A percentile compares a stretch with the other conserved stretches of the same genome.
Conservation (phyloP, 2,797 vertebrate species). For the Florisuga fusca region DNA sequence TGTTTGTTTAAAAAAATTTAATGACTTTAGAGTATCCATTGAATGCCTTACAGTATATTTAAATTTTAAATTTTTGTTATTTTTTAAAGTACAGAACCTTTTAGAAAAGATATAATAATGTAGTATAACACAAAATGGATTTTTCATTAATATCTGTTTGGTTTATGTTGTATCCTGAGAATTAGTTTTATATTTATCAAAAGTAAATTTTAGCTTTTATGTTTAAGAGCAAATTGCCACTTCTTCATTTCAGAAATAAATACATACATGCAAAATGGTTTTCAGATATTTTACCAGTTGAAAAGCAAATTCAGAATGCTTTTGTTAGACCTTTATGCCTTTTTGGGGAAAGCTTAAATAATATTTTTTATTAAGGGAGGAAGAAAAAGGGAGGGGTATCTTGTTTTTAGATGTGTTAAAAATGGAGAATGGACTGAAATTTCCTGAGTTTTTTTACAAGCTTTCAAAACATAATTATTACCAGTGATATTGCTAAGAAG, state of each 20-base stretch:
- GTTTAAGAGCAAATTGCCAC: conserved; percentile 17
- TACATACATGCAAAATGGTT: conserved; percentile 13
- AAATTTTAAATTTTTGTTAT: conserved; percentile 14
- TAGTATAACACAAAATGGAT: conserved; percentile 42
- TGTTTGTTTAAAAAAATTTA: conserved; percentile 54
- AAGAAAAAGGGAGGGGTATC: background rate
- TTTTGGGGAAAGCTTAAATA: background rate
- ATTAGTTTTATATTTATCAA: conserved; percentile 51
- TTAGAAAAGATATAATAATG: background rate
- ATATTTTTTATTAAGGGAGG: conserved; percentile 19
- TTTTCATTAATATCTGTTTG: conserved; percentile 35
- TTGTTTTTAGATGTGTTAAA: conserved; percentile 19
- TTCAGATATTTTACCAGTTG: conserved; percentile 5
- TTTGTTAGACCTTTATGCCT: conserved; percentile 19
- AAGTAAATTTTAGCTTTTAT: conserved; percentile 56
- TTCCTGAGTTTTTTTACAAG: background rate
- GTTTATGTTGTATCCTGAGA: conserved; percentile 42
- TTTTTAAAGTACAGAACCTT: background rate
- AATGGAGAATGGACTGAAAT: background rate
- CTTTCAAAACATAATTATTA: background rate
- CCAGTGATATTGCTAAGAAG: background rate
- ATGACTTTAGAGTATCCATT: conserved; percentile 9
- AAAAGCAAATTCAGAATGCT: background rate
- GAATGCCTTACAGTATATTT: conserved; percentile 30
- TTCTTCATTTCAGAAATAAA: conserved; percentile 38